Conservation (phyloP, 2,888 invertebrate genomes). For the Ochropleura leucogaster region DNA sequence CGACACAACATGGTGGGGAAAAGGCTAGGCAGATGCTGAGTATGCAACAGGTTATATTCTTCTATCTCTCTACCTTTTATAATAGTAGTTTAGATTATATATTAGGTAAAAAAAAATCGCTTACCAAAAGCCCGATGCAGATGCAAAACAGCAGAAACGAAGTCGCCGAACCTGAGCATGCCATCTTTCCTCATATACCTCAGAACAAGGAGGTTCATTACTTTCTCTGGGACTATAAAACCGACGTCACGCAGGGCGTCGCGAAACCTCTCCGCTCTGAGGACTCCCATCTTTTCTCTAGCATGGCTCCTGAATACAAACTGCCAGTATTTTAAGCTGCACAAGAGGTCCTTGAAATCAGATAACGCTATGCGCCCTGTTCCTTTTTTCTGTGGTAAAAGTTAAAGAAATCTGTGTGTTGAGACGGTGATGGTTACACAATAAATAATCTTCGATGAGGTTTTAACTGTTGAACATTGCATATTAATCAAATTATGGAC, state of each 20-base stretch:
- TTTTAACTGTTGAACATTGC: not conserved
- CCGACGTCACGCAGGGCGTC: conserved; percentile 97
- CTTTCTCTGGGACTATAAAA: conserved; percentile 96
- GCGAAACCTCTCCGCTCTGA: conserved; percentile 95
- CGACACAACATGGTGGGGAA: no score
- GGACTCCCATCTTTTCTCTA: conserved; percentile 96
- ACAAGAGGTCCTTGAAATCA: conserved; percentile 97
- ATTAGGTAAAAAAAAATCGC: conserved; percentile 60
- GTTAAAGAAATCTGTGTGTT: conserved; percentile 64
- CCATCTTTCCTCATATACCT: conserved; percentile 98
- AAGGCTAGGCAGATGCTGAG: not conserved
- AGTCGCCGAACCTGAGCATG: conserved; percentile 97
- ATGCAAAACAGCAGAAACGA: conserved; percentile 97
- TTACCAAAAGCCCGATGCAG: conserved; percentile 97
- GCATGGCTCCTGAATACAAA: conserved; percentile 96
- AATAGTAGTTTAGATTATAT: not conserved
- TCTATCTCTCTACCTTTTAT: not conserved
- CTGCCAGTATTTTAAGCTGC: conserved; percentile 97
- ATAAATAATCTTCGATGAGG: not conserved
- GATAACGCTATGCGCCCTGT: conserved; percentile 95
- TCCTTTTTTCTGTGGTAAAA: conserved; percentile 91
- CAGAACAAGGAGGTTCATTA: conserved; percentile 95
- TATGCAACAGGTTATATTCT: not conserved
- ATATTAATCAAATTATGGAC: not conserved
- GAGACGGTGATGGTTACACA: not conserved